phyloP scores from a whole-genome alignment of 2,797 vertebrate genomes.

The Australoheros facetus region DNA sequence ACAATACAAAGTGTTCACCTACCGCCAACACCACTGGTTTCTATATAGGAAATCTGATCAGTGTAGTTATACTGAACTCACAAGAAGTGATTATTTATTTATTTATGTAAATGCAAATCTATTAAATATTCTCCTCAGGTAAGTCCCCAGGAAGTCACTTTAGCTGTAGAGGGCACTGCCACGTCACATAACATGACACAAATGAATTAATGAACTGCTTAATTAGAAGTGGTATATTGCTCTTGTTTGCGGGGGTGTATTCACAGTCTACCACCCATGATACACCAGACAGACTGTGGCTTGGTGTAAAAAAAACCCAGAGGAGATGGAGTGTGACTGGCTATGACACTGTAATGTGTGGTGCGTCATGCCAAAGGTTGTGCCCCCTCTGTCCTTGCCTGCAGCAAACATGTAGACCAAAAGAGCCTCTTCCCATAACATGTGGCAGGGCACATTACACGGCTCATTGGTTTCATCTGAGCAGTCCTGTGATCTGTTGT shows the following conservation, averaged over 20 bases:
- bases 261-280: conserved; percentile 36
- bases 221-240: conserved; percentile 45
- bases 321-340: conserved; percentile 60
- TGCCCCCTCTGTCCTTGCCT: conserved; percentile 45
- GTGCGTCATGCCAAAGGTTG: conserved; percentile 46
- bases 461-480: conserved; percentile 35
- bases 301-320: conserved; percentile 37
- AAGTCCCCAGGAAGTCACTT: conserved; percentile 37
- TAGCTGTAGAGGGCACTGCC: conserved; percentile 43
- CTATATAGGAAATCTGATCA: too few species aligned
- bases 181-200: conserved; percentile 47
- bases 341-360: conserved; percentile 42
- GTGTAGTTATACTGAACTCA: neutral
- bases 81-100: conserved; percentile 12
- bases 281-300: conserved; percentile 56
- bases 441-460: conserved; percentile 40
- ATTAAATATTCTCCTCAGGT: conserved; percentile 55
- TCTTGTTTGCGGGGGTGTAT: conserved; percentile 7
- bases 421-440: conserved; percentile 30
- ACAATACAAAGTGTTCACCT: neutral
- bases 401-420: conserved; percentile 21
- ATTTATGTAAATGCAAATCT: conserved; percentile 23
- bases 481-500: conserved; percentile 6
- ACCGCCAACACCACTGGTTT: neutral
- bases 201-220: conserved; percentile 62